These are phyloP conservation scores for Tautogolabrus adspersus DNA, from an alignment of 2,113 vertebrate species.

Conservation along the genomic window DNA sequence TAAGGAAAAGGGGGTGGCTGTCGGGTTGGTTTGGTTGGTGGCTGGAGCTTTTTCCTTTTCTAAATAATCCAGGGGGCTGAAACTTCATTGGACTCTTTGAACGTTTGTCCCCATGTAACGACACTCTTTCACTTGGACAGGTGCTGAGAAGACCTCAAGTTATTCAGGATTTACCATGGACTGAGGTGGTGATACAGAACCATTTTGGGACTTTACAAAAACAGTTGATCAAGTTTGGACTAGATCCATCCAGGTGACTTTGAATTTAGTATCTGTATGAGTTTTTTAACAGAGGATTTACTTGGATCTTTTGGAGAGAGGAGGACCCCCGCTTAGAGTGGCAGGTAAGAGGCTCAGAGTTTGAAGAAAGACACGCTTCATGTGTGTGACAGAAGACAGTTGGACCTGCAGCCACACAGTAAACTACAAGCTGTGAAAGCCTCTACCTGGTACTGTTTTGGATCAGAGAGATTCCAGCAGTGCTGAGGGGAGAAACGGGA, in stretches of 20 bases:
- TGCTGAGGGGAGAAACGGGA: conserved; percentile 4
- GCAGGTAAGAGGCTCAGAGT: conserved; percentile 14
- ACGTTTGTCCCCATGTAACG: background rate
- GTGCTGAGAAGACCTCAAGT: background rate
- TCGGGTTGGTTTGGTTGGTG: conserved; percentile 34
- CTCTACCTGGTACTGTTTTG: background rate
- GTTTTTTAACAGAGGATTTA: conserved; percentile 16
- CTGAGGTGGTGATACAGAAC: background rate
- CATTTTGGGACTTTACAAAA: conserved; percentile 8
- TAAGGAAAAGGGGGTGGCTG: conserved; percentile 41
- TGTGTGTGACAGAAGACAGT: background rate
- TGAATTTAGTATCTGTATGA: background rate
- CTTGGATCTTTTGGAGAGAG: background rate
- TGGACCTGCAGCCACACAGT: background rate
- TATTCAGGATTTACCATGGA: conserved; percentile 1
- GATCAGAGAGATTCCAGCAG: conserved; percentile 21
- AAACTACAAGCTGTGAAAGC: conserved; percentile 17
- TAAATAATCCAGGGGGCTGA: conserved; percentile 8
- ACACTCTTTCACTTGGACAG: background rate
- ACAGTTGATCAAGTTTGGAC: background rate
- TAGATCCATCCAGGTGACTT: background rate
- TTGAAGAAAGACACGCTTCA: too few species aligned
- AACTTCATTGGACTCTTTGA: conserved; percentile 11
- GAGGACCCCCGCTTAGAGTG: background rate
- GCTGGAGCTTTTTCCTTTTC: conserved; percentile 28